Evolutionary conservation across 1,140 invertebrate genomes (phyloP), one percentile per base, ranked within the genome.

Genomic region (Halictus rubicundus): DNA sequence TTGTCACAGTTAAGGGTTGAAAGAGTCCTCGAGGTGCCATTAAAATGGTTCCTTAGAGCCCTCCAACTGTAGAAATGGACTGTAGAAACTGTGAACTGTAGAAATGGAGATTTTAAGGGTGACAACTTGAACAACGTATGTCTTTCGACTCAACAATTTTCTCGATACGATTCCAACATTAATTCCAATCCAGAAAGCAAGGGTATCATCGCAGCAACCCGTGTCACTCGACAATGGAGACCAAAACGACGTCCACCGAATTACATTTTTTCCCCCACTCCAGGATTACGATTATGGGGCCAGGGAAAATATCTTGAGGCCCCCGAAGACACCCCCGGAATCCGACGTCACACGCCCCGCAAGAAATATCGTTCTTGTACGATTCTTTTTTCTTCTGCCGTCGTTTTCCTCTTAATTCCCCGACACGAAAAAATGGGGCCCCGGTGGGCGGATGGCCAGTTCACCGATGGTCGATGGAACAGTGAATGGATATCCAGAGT

Each of bases 391-490:
- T 37, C 32, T 42, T 57, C 60, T 7, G 7, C 25, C 46, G 6
- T 9, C 54, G 54, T 61, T 71, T 32, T 77, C n/a, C 59, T 80
- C 42, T 32, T 59, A 80, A 76, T 71, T 80, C 68, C 72, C 27
- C 49, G 81, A 25, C 68, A 60, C 60, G 71, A 80, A 83, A 80
- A 83, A 83, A 83, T 80, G 57, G 68, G 72, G 37, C 72, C 32
- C 57, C 69, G 46, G 79, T 83, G 79, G 82, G 82, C 82, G 82
- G 82, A 79, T 83, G 79, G 69, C 73, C 27, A 72, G 64, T 76
- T 64, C 14, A 12, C 61, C 71, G 23, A 32, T 32, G 32, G 32
- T 32, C 32, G 68, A 23, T 65, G 42, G 39, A 27, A 61, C 27
- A 52, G 66, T 83, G 81, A 83, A 83, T 80, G 78, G 78, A 54